These are phyloP conservation scores for Euwallacea fornicatus DNA, from an alignment of 1,140 invertebrate species.

Conservation along the genomic window DNA sequence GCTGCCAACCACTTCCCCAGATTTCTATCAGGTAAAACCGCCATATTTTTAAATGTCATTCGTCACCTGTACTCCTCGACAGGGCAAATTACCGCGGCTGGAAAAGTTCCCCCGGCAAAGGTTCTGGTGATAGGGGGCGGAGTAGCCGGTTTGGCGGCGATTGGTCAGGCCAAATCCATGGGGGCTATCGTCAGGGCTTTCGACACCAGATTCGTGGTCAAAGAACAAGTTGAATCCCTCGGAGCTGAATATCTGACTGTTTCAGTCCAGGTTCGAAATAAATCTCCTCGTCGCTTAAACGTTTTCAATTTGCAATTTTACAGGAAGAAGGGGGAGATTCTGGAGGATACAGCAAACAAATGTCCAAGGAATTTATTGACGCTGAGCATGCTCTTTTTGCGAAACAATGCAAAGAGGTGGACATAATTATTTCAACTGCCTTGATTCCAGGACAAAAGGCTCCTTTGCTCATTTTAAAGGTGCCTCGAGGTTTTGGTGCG, in stretches of 20 bases:
- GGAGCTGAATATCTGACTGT: constrained; percentile 85
- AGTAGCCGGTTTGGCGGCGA: constrained; percentile 83
- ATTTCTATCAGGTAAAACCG: constrained; percentile 75
- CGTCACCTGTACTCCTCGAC: constrained; percentile 22
- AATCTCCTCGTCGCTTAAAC: background rate
- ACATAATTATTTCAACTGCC: constrained; percentile 84
- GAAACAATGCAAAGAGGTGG: constrained; percentile 79
- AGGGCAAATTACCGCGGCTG: constrained; percentile 86
- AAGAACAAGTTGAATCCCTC: constrained; percentile 87
- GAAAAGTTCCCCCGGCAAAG: constrained; percentile 83
- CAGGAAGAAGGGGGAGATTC: constrained; percentile 82
- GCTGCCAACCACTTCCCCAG: constrained; percentile 86
- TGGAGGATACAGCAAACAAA: constrained; percentile 88
- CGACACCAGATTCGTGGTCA: constrained; percentile 83
- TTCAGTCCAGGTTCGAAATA: constrained; percentile 62
- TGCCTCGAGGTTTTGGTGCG: constrained; percentile 47
- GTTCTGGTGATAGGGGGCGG: constrained; percentile 87
- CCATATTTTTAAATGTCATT: background rate
- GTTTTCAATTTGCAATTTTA: constrained; percentile 9
- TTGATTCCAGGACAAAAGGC: constrained; percentile 88
- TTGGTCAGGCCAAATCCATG: constrained; percentile 85
- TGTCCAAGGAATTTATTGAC: constrained; percentile 86
- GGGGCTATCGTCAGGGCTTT: constrained; percentile 86
- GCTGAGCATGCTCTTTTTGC: constrained; percentile 86
- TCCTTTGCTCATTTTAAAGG: constrained; percentile 79